phyloP scores from a whole-genome alignment of 2,888 invertebrate genomes.

The Crepidodera aurea region DNA sequence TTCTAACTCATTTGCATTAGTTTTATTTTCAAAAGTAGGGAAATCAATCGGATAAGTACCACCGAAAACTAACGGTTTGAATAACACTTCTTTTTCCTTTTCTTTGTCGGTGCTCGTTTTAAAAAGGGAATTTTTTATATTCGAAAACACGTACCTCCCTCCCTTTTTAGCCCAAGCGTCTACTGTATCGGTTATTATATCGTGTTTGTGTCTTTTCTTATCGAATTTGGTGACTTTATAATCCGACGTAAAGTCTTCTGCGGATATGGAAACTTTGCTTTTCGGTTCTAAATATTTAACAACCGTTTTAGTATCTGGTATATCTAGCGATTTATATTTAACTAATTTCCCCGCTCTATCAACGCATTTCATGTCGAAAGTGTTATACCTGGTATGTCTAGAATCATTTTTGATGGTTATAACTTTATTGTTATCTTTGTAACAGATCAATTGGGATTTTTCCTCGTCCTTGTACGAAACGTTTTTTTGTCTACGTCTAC shows the following conservation, averaged over 20 bases:
- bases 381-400: slow-evolving; percentile 58
- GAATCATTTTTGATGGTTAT: slow-evolving; percentile 56
- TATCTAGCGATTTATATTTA: slow-evolving; percentile 58
- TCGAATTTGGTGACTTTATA: slow-evolving; percentile 54
- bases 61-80: slow-evolving; percentile 79
- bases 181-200: slow-evolving; percentile 70
- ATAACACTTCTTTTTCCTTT: slow-evolving; percentile 56
- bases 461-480: slow-evolving; percentile 55
- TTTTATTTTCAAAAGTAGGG: slow-evolving; percentile 60
- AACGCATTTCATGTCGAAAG: slow-evolving; percentile 55
- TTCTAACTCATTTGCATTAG: slow-evolving; percentile 23
- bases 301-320: slow-evolving; percentile 52
- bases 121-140: slow-evolving; percentile 57
- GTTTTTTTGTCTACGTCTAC: slow-evolving; percentile 47
- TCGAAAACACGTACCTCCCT: slow-evolving; percentile 54
- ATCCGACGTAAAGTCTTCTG: slow-evolving; percentile 56
- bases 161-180: slow-evolving; percentile 68
- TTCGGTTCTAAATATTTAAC: slow-evolving; percentile 57
- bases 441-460: slow-evolving; percentile 58
- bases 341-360: slow-evolving; percentile 52
- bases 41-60: slow-evolving; percentile 88
- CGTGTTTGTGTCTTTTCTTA: slow-evolving; percentile 58
- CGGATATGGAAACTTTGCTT: slow-evolving; percentile 58
- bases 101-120: slow-evolving; percentile 48
- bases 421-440: slow-evolving; percentile 57